These are phyloP conservation scores for Latrodectus elegans DNA, from an alignment of 2,888 invertebrate species.

Conservation along the genomic window DNA sequence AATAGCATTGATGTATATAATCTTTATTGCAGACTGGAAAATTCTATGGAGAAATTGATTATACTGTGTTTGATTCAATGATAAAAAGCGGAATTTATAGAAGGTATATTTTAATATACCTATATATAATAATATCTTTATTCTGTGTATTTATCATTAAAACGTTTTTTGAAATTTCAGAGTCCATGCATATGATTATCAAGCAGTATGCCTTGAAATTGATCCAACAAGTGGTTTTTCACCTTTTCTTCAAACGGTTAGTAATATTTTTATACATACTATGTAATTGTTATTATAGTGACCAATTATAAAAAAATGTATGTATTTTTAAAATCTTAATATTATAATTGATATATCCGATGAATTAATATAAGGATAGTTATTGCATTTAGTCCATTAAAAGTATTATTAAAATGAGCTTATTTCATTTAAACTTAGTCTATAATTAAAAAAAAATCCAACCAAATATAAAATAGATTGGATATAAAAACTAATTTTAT, in stretches of 20 bases:
- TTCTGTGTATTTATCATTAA: background rate
- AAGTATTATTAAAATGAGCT: too few species aligned
- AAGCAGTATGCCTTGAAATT: conserved; percentile 86
- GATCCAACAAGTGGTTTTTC: conserved; percentile 70
- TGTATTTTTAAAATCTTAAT: too few species aligned
- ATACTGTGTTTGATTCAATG: conserved; percentile 91
- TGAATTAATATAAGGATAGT: too few species aligned
- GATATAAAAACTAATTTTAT: too few species aligned
- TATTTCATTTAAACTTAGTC: too few species aligned
- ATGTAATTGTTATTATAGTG: background rate
- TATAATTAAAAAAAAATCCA: too few species aligned
- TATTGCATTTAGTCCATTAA: too few species aligned
- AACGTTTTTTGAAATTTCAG: conserved; percentile 75
- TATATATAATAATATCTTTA: background rate
- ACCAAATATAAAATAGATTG: too few species aligned
- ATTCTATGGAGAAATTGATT: conserved; percentile 95
- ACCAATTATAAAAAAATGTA: background rate
- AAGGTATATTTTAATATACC: conserved; percentile 64
- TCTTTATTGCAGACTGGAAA: conserved; percentile 78
- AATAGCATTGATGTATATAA: background rate
- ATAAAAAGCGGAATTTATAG: conserved; percentile 93
- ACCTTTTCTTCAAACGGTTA: conserved; percentile 70
- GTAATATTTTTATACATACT: conserved; percentile 5
- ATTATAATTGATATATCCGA: too few species aligned
- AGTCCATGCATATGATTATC: conserved; percentile 90